Conservation (phyloP, 2,113 vertebrate species). For the Eonycteris spelaea region DNA sequence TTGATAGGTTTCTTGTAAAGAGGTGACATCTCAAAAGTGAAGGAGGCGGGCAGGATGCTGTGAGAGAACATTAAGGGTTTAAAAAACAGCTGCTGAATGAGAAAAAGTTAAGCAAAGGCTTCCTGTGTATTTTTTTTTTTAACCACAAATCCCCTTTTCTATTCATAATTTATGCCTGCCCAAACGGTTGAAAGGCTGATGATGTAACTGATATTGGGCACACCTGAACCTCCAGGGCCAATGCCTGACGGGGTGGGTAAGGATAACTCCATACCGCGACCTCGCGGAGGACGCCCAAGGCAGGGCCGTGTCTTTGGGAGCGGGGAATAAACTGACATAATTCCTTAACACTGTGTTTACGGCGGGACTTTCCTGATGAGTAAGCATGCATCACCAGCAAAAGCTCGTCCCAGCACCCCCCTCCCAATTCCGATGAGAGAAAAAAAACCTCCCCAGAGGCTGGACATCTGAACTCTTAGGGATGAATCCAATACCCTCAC, state of each 20-base stretch:
- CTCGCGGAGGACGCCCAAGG: slow-evolving; percentile 29
- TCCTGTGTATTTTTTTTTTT: background rate
- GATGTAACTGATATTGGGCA: background rate
- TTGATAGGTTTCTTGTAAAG: background rate
- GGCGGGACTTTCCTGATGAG: slow-evolving; percentile 76
- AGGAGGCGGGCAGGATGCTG: background rate
- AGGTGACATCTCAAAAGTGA: background rate
- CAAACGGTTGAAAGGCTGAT: background rate
- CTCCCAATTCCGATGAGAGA: background rate
- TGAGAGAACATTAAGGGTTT: background rate
- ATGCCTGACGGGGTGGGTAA: background rate
- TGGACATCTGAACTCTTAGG: background rate
- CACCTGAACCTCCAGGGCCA: background rate
- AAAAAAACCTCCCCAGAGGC: background rate
- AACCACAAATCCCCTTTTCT: background rate
- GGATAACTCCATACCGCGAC: background rate
- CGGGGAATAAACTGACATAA: slow-evolving; percentile 43
- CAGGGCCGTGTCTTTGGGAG: background rate
- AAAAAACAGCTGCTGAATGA: background rate
- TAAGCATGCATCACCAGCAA: slow-evolving; percentile 19
- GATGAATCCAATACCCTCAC: background rate
- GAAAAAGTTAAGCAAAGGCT: background rate
- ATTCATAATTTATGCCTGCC: background rate
- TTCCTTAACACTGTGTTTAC: background rate
- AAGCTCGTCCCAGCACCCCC: background rate